Percentiles rank a stretch among this genome's conserved stretches.
Conservation (phyloP, 2,797 vertebrate species). For the Podarcis siculus region DNA sequence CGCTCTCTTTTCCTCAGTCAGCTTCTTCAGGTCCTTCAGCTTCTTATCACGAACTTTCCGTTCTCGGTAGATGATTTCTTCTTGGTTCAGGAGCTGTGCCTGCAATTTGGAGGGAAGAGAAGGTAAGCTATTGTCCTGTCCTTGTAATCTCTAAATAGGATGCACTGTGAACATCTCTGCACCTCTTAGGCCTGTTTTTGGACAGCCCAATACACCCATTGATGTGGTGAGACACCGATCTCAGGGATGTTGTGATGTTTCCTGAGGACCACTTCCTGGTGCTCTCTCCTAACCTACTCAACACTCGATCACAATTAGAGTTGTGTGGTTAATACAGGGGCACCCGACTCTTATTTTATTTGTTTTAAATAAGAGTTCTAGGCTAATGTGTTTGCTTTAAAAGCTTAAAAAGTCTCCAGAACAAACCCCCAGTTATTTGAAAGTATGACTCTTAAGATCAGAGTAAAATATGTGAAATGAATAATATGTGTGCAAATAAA, state of each 20-base stretch:
- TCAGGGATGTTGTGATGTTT: neutral
- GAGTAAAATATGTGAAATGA: neutral
- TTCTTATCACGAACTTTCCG: constrained; percentile 81
- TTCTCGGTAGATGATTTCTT: constrained; percentile 81
- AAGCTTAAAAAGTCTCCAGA: neutral
- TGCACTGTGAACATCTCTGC: neutral
- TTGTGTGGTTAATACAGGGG: neutral
- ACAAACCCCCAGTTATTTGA: neutral
- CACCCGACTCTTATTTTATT: neutral
- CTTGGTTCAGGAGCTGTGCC: constrained; percentile 82
- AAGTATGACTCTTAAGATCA: neutral
- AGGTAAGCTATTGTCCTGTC: neutral
- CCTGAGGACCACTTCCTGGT: neutral
- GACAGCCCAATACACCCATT: neutral
- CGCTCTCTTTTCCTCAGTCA: constrained; percentile 80
- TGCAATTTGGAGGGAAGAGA: constrained; percentile 53
- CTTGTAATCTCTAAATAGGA: neutral
- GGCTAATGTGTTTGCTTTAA: neutral
- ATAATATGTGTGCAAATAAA: neutral
- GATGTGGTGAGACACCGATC: too few relatives aligned
- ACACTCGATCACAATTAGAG: neutral
- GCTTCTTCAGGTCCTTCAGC: constrained; percentile 80
- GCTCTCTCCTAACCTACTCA: neutral
- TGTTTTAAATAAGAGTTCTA: neutral
- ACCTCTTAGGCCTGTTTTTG: neutral